Conservation (phyloP, 2,888 invertebrate genomes). For the Drosophila borborema region DNA sequence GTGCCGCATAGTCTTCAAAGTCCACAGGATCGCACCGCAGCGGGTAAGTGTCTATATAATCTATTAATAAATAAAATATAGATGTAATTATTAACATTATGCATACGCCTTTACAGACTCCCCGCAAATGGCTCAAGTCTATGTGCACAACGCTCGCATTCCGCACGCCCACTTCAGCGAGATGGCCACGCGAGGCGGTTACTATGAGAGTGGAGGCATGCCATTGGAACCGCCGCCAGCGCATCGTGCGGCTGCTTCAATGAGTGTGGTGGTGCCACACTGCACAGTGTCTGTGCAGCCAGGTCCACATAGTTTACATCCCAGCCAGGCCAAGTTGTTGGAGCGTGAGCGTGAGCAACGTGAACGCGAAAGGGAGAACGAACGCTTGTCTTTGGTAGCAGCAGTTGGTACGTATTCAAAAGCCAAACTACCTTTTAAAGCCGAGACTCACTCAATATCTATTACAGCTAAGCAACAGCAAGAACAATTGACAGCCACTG, state of each 20-base stretch:
- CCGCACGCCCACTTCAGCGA: constrained; percentile 85
- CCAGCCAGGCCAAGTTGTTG: constrained; percentile 77
- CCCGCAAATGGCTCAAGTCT: constrained; percentile 89
- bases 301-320: constrained; percentile 70
- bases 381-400: constrained; percentile 63
- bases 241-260: constrained; percentile 83
- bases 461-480: constrained; percentile 67
- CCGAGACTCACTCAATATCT: constrained; percentile 7
- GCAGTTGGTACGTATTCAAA: constrained; percentile 67
- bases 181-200: constrained; percentile 84
- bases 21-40: constrained; percentile 88
- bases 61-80: background rate
- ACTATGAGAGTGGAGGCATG: constrained; percentile 86
- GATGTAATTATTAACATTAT: background rate
- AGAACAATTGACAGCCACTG: constrained; percentile 57
- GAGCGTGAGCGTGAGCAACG: constrained; percentile 83
- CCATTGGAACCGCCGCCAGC: constrained; percentile 88
- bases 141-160: constrained; percentile 86
- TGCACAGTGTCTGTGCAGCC: constrained; percentile 64
- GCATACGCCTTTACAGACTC: constrained; percentile 85
- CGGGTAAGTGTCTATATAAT: constrained; percentile 85
- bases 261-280: constrained; percentile 85
- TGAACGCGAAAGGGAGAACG: constrained; percentile 71
- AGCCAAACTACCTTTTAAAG: background rate
- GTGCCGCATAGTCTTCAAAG: constrained; percentile 90